These are phyloP conservation scores for Rachycentron canadum DNA, from an alignment of 2,797 vertebrate genomes.

Conservation along the genomic window DNA sequence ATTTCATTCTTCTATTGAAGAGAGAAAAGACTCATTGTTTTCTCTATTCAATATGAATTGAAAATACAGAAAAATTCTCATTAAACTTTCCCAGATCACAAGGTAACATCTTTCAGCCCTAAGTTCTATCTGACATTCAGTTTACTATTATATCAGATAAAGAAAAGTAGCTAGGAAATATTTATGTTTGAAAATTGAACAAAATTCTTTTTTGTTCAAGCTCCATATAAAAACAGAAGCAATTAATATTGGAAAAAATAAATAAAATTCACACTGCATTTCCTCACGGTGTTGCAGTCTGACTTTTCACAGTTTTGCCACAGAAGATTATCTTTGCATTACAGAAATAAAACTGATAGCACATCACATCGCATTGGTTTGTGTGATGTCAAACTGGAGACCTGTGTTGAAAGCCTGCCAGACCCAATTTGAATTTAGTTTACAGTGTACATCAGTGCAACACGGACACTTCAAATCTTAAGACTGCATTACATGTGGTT, in stretches of 20 bases:
- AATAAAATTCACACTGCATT: background rate
- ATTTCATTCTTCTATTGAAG: background rate
- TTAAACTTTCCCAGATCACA: background rate
- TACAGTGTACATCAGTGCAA: conserved; percentile 40
- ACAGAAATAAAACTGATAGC: conserved; percentile 52
- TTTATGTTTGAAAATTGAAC: background rate
- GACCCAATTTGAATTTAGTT: conserved; percentile 47
- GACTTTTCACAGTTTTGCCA: conserved; percentile 12
- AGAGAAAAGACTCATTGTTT: background rate
- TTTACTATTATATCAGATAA: background rate
- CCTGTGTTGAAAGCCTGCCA: conserved; percentile 63
- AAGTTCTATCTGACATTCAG: background rate
- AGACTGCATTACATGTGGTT: conserved; percentile 16
- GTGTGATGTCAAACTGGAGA: conserved; percentile 50
- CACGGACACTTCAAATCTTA: conserved; percentile 33
- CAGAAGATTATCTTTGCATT: conserved; percentile 27
- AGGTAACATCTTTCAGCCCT: background rate
- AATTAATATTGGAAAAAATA: background rate
- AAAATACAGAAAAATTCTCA: background rate
- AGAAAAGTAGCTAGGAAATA: background rate
- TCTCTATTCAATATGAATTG: background rate
- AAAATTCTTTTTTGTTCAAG: background rate
- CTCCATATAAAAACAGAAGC: background rate
- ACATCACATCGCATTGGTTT: conserved; percentile 48
- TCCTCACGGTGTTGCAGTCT: background rate